Conservation (phyloP, 2,113 vertebrate species). For the Bambusicola thoracicus region DNA sequence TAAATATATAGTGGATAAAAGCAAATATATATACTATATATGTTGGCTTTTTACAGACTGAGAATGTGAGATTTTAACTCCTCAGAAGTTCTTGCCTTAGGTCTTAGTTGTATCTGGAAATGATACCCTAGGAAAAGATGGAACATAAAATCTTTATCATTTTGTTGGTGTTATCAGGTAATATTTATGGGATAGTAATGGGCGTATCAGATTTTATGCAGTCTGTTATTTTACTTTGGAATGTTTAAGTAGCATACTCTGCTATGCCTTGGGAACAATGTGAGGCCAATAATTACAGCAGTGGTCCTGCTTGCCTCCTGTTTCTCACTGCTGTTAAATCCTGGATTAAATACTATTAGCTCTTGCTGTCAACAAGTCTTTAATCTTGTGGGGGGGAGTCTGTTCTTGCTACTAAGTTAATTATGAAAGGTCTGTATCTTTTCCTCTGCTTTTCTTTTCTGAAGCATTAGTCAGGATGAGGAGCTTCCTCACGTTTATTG, state of each 20-base stretch:
- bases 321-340: conserved; percentile 53
- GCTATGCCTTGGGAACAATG: not conserved
- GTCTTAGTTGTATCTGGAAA: not conserved
- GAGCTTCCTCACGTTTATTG: conserved; percentile 59
- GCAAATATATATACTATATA: not conserved
- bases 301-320: not conserved
- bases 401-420: conserved; percentile 57
- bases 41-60: not conserved
- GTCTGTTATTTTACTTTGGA: not conserved
- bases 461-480: conserved; percentile 64
- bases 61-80: not conserved
- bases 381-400: conserved; percentile 46
- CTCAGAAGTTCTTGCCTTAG: not conserved
- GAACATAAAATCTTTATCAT: not conserved
- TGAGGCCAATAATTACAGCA: not conserved
- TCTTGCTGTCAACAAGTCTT: conserved; percentile 42
- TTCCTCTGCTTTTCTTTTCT: conserved; percentile 63
- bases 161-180: not conserved
- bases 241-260: not conserved
- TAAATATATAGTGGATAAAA: not conserved
- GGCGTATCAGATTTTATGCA: not conserved
- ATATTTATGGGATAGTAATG: not conserved
- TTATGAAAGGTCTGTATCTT: conserved; percentile 59
- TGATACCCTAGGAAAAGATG: not conserved
- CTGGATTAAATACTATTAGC: conserved; percentile 55